Conservation (phyloP, 2,113 vertebrate species). For the Oenanthe melanoleuca region DNA sequence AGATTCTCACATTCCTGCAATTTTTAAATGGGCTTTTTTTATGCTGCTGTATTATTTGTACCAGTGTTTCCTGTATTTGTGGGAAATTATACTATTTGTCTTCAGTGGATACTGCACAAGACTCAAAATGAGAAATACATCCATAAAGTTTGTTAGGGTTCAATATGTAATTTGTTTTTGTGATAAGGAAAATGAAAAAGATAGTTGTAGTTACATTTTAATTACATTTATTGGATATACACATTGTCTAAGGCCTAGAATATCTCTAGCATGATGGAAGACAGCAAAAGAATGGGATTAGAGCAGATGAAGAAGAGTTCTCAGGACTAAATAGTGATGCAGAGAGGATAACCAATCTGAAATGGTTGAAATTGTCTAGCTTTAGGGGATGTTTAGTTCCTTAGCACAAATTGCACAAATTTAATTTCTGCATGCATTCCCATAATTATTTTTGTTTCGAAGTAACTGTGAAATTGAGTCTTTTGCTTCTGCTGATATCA, state of each 20-base stretch:
- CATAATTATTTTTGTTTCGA: constrained; percentile 58
- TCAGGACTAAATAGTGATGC: background rate
- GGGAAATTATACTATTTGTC: background rate
- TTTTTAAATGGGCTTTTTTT: background rate
- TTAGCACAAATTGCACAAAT: constrained; percentile 31
- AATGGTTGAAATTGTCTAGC: background rate
- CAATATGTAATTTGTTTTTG: background rate
- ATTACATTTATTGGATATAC: background rate
- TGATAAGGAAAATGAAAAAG: background rate
- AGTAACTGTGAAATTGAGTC: constrained; percentile 67
- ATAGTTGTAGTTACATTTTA: background rate
- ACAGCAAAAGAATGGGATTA: constrained; percentile 25
- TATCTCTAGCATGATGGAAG: background rate
- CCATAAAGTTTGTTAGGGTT: background rate
- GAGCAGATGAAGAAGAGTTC: background rate
- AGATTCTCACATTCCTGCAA: background rate
- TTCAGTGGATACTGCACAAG: background rate
- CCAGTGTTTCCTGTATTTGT: background rate
- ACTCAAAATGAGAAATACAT: background rate
- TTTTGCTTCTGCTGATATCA: constrained; percentile 54
- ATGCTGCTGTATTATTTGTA: background rate
- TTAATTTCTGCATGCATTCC: constrained; percentile 44
- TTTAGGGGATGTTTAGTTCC: constrained; percentile 35
- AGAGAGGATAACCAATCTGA: background rate
- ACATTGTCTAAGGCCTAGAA: background rate